A percentile compares a stretch with the other conserved stretches of the same genome.
Evolutionary conservation across 1,140 invertebrate genomes (phyloP).

Genomic region (Scylla paramamosain): DNA sequence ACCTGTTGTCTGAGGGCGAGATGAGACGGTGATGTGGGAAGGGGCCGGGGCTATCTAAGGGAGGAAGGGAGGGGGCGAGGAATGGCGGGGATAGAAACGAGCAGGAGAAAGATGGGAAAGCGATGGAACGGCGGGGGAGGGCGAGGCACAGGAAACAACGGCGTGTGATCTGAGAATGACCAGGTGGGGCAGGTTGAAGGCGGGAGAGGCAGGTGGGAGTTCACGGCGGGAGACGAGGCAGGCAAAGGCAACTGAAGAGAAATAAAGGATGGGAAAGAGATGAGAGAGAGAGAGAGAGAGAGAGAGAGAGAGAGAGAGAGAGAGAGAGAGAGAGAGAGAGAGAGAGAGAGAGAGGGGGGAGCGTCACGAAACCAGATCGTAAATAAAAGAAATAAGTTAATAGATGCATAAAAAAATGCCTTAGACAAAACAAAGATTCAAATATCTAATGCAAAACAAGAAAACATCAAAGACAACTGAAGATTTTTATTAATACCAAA

Average conservation of each 20-base stretch:
- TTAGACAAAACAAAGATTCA: not conserved
- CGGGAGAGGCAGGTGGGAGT: not conserved
- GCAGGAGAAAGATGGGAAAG: constrained; percentile 46
- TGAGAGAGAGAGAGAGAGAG: constrained; percentile 26
- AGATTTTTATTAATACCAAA: not conserved
- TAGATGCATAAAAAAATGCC: no score
- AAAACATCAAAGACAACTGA: no score
- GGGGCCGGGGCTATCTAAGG: not conserved
- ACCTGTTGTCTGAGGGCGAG: constrained; percentile 67
- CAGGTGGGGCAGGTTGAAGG: constrained; percentile 27
- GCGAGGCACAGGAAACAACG: constrained; percentile 33
- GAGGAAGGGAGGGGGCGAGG: not conserved
- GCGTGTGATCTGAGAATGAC: not conserved
- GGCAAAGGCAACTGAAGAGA: no score
- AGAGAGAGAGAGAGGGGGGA: not conserved
- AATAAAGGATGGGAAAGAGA: not conserved
- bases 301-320: not conserved
- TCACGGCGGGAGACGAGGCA: not conserved
- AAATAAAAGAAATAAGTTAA: not conserved
- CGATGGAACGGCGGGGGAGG: not conserved
- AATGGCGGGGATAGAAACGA: not conserved
- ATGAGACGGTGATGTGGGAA: constrained; percentile 27
- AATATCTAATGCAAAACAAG: no score
- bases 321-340: not conserved
- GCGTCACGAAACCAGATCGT: no score